Conservation (phyloP, 2,888 invertebrate genomes). For the Dasysyrphus tricinctus region DNA sequence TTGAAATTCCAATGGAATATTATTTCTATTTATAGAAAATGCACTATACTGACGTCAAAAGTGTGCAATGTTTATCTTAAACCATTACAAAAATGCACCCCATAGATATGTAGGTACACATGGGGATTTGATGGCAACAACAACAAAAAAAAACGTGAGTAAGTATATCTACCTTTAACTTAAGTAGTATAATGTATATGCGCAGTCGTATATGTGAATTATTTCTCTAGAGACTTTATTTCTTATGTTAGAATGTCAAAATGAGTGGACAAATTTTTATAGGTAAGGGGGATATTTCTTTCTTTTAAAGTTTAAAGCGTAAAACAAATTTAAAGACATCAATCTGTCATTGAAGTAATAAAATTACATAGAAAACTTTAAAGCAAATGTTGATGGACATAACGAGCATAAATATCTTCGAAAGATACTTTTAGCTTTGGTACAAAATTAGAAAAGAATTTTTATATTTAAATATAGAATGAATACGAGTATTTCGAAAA, state of each 20-base stretch:
- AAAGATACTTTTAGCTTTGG: conserved; percentile 2
- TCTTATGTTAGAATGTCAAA: conserved; percentile 56
- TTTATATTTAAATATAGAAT: conserved; percentile 14
- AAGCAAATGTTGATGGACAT: conserved; percentile 68
- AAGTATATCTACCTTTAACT: not conserved
- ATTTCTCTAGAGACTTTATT: conserved; percentile 40
- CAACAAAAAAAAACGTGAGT: not conserved
- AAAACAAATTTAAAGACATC: conserved; percentile 38
- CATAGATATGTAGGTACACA: conserved; percentile 38
- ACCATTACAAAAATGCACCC: conserved; percentile 49
- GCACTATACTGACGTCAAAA: conserved; percentile 60
- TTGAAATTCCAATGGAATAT: conserved; percentile 70
- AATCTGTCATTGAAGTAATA: conserved; percentile 71
- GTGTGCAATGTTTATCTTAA: conserved; percentile 28
- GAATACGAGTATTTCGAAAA: not conserved
- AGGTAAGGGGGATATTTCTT: not conserved
- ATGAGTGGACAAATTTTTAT: conserved; percentile 62
- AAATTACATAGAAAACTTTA: conserved; percentile 68
- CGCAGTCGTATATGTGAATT: not conserved
- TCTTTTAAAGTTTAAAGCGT: conserved; percentile 22
- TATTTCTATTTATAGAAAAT: conserved; percentile 64
- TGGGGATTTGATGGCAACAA: conserved; percentile 30
- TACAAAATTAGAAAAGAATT: conserved; percentile 48
- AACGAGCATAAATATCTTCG: not conserved
- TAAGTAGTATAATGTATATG: not conserved